These are phyloP conservation scores for Drosophila quadrilineata DNA, from an alignment of 1,140 invertebrate species.

Conservation along the genomic window DNA sequence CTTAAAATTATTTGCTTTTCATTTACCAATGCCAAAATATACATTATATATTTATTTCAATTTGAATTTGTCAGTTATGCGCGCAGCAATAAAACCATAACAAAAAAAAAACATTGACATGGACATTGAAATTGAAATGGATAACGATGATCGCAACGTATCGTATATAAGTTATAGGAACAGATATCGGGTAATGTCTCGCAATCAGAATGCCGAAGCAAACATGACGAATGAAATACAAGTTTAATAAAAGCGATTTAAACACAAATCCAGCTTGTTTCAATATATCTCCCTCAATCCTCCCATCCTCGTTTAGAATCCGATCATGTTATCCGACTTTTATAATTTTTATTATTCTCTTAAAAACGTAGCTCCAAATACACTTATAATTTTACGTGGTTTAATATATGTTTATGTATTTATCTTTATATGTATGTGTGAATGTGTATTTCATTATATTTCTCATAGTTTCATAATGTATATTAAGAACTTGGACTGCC, in stretches of 20 bases:
- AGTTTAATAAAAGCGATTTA: constrained; percentile 76
- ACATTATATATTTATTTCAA: constrained; percentile 42
- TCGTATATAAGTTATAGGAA: constrained; percentile 37
- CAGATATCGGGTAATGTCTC: constrained; percentile 31
- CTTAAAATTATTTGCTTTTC: constrained; percentile 38
- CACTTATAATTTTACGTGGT: constrained; percentile 79
- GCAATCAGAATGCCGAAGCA: constrained; percentile 45
- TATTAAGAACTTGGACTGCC: constrained; percentile 70
- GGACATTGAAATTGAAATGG: constrained; percentile 19
- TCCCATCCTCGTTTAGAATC: not conserved
- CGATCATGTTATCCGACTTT: constrained; percentile 51
- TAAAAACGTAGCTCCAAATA: constrained; percentile 80
- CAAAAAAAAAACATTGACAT: constrained; percentile 41
- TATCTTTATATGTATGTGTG: constrained; percentile 71
- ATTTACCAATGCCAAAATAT: constrained; percentile 54
- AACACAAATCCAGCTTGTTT: constrained; percentile 13
- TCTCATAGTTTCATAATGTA: constrained; percentile 73
- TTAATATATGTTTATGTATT: constrained; percentile 71
- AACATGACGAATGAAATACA: constrained; percentile 76
- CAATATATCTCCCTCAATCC: not conserved
- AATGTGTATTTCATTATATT: constrained; percentile 70
- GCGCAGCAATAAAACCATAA: no score
- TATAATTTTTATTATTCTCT: constrained; percentile 78
- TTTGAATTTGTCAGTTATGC: constrained; percentile 39
- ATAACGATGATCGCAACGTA: no score